Evolutionary conservation across 1,140 invertebrate species (phyloP), one percentile per base, ranked within the genome.

Genomic region (Camponotus vicinus): DNA sequence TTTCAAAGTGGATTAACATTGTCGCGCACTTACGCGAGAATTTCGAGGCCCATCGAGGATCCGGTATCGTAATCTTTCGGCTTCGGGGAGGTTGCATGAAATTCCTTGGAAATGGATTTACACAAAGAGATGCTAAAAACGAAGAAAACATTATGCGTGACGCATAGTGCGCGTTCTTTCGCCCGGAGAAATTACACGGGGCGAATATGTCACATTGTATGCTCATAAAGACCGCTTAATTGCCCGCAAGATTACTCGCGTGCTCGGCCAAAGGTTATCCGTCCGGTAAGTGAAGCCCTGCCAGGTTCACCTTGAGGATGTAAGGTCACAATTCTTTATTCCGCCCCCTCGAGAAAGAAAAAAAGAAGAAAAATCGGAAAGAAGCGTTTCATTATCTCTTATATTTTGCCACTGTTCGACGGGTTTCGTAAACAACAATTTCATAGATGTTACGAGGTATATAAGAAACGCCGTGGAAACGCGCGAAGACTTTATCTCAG

Each of bases 161-260:
- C 66, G 32, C 63, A 67, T 67, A 40, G 15, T 32, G 11, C 21
- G 55, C 37, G 55, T 27, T 82, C 78, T 77, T 69, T 89, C 34
- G 37, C 13, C 34, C 57, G 49, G 34, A 27, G 27, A 82, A 89
- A 75, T 89, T 89, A 67, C 34, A 76, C 75, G 7, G 52, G 59
- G 49, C 18, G 49, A 85, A 88, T 85, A 78, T 88, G 83, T 88
- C 88, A 78, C 85, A 84, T 79, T 59, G 63, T 61, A 66, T 21
- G 59, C 69, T 87, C 87, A 49, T 89, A 91, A 91, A 89, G 64
- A 84, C 83, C 45, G 32, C 57, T 91, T 91, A 91, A 91, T 90
- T 91, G 85, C 79, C 61, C 34, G 71, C 91, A 87, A 87, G 82
- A 27, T 64, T 85, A 42, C 11, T 64, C 64, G n/a, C 27, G n/a